A percentile compares a stretch with the other conserved stretches of the same genome.
Evolutionary conservation across 2,888 invertebrate species (phyloP).

Genomic region (Epistrophella euchroma): DNA sequence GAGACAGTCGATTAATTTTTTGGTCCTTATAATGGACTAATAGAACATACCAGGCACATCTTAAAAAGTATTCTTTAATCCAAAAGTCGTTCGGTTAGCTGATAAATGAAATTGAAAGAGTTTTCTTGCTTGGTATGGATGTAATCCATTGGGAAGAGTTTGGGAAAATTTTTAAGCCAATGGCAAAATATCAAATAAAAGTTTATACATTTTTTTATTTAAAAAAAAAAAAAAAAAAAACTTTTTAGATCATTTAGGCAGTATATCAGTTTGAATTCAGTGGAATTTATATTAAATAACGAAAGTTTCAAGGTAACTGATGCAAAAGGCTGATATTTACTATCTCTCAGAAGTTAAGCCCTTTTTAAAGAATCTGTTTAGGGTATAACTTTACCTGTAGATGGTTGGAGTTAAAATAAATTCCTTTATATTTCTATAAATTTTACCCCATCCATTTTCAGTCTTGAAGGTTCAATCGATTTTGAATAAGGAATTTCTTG

Average conservation of each 20-base stretch:
- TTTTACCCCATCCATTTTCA: not conserved
- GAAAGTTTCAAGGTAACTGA: slow-evolving; percentile 42
- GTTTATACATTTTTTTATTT: not conserved
- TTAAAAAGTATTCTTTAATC: not conserved
- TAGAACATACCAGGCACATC: not conserved
- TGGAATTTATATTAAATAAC: slow-evolving; percentile 59
- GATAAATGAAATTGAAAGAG: not conserved
- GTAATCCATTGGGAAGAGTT: not conserved
- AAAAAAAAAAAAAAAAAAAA: not conserved
- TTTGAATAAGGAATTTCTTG: not conserved
- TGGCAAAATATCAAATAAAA: slow-evolving; percentile 8
- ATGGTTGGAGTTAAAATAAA: not conserved
- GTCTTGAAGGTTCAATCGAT: slow-evolving; percentile 6
- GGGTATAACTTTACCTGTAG: not conserved
- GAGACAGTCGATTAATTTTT: slow-evolving; percentile 36
- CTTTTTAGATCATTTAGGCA: slow-evolving; percentile 8
- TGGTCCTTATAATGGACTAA: not conserved
- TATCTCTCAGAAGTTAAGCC: slow-evolving; percentile 11
- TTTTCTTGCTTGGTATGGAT: not conserved
- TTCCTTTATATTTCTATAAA: slow-evolving; percentile 5
- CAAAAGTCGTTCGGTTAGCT: not conserved
- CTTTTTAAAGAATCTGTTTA: not conserved
- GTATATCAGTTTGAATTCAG: slow-evolving; percentile 1
- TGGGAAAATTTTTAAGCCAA: not conserved
- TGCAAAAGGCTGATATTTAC: not conserved